Evolutionary conservation across 2,797 vertebrate genomes (phyloP).

Genomic region (Craterocephalus amniculus): DNA sequence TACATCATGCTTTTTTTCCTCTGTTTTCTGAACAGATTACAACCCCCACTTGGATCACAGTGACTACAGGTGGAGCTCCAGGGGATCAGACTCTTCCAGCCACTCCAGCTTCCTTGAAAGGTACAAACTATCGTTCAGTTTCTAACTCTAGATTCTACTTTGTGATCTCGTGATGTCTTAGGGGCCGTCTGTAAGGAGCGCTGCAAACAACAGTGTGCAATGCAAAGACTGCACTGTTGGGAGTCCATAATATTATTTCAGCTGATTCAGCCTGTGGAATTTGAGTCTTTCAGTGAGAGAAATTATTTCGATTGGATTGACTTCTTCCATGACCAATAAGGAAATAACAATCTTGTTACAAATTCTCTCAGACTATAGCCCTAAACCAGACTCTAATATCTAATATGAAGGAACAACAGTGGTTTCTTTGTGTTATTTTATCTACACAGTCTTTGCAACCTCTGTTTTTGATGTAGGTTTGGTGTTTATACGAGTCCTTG

Average conservation of each 20-base stretch:
- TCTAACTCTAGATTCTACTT: background rate
- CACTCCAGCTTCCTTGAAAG: constrained; percentile 89
- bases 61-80: constrained; percentile 93
- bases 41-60: constrained; percentile 89
- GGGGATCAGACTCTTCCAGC: constrained; percentile 88
- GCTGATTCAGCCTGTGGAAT: too few relatives aligned
- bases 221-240: background rate
- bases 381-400: too few relatives aligned
- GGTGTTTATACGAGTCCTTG: too few relatives aligned
- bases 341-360: too few relatives aligned
- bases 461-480: too few relatives aligned
- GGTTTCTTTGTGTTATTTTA: too few relatives aligned
- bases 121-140: constrained; percentile 67
- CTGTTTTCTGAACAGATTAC: constrained; percentile 82
- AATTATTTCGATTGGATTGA: too few relatives aligned
- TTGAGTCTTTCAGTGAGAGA: too few relatives aligned
- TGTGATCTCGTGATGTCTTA: background rate
- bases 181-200: background rate
- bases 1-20: background rate
- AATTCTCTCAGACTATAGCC: too few relatives aligned
- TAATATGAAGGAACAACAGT: too few relatives aligned
- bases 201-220: background rate
- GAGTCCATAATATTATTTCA: background rate
- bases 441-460: too few relatives aligned
- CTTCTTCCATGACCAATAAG: too few relatives aligned